phyloP scores from a whole-genome alignment of 2,888 invertebrate genomes.

The Eupelmus urozonus region DNA sequence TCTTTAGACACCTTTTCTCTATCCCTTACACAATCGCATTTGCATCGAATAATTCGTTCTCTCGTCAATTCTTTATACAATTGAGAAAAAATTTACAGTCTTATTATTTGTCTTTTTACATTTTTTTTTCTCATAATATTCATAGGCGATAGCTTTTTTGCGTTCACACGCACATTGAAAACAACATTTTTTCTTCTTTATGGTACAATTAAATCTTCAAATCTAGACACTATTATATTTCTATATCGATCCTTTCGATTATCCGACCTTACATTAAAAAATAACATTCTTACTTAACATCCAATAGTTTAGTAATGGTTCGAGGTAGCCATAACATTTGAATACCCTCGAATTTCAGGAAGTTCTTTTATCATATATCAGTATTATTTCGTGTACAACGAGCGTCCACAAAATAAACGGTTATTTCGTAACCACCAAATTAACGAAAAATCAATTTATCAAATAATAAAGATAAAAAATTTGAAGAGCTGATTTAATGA shows the following conservation, averaged over 20 bases:
- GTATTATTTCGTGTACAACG: conserved; percentile 47
- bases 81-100: conserved; percentile 56
- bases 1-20: conserved; percentile 39
- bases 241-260: conserved; percentile 38
- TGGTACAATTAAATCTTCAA: conserved; percentile 48
- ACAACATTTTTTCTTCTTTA: conserved; percentile 32
- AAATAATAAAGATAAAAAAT: conserved; percentile 18
- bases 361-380: conserved; percentile 48
- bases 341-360: conserved; percentile 27
- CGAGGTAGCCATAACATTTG: conserved; percentile 38
- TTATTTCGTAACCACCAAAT: conserved; percentile 33
- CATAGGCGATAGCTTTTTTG: conserved; percentile 9
- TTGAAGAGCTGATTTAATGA: conserved; percentile 30
- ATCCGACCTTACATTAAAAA: conserved; percentile 28
- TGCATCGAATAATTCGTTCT: conserved; percentile 28
- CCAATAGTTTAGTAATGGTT: conserved; percentile 41
- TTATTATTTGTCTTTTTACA: conserved; percentile 55
- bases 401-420: conserved; percentile 47
- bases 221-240: conserved; percentile 55
- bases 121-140: conserved; percentile 48
- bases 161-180: conserved; percentile 25
- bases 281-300: conserved; percentile 48
- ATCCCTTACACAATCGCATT: neutral
- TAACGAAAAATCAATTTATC: conserved; percentile 30
- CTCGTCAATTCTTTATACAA: conserved; percentile 46